These are phyloP conservation scores for Orchesella flavescens DNA, from an alignment of 2,888 invertebrate genomes.

Conservation along the genomic window DNA sequence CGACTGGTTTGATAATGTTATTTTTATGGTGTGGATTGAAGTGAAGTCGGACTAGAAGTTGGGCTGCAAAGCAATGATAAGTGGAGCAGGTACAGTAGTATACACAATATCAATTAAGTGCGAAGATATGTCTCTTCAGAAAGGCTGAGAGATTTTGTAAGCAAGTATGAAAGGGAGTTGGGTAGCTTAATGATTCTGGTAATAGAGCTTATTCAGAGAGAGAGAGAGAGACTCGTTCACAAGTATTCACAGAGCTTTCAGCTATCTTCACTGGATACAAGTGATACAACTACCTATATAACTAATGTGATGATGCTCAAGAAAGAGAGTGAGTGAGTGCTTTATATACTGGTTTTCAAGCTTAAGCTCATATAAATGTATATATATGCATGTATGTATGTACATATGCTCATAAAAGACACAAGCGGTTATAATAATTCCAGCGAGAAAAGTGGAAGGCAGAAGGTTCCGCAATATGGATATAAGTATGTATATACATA, in stretches of 20 bases:
- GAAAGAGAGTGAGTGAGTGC: not conserved
- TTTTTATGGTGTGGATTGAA: not conserved
- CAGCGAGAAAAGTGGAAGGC: slow-evolving; percentile 45
- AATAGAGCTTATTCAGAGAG: slow-evolving; percentile 57
- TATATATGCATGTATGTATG: slow-evolving; percentile 1
- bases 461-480: slow-evolving; percentile 1
- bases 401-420: slow-evolving; percentile 54
- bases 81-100: not conserved
- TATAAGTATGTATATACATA: not conserved
- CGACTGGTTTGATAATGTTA: not conserved
- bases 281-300: not conserved
- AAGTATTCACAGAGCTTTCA: slow-evolving; percentile 33
- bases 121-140: slow-evolving; percentile 36
- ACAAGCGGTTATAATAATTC: slow-evolving; percentile 60
- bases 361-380: too few species aligned
- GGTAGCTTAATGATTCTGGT: slow-evolving; percentile 60
- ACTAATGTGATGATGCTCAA: not conserved
- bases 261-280: slow-evolving; percentile 40
- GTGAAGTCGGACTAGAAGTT: not conserved
- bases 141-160: slow-evolving; percentile 39
- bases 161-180: slow-evolving; percentile 38
- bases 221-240: slow-evolving; percentile 37
- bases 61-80: too few species aligned
- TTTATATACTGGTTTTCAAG: not conserved
- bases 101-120: slow-evolving; percentile 47